A percentile compares a stretch with the other conserved stretches of the same genome.
Conservation (phyloP, 2,797 vertebrate genomes). For the Propithecus deckenii region DNA sequence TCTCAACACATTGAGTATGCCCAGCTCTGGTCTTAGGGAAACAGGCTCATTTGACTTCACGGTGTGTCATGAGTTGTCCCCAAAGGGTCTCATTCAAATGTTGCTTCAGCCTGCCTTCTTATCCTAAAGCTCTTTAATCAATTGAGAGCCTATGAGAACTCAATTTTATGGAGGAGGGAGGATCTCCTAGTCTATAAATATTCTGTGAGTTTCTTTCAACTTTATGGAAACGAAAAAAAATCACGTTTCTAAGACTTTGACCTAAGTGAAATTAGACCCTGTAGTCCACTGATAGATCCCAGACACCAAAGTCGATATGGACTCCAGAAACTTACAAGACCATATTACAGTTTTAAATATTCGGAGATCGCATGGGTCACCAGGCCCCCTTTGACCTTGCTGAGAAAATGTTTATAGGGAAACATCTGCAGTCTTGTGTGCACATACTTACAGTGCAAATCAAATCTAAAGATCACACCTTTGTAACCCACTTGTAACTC, state of each 20-base stretch:
- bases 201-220: not conserved
- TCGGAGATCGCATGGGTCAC: not conserved
- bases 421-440: not conserved
- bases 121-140: not conserved
- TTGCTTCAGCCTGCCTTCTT: not conserved
- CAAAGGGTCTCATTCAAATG: not conserved
- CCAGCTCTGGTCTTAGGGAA: not conserved
- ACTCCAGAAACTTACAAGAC: not conserved
- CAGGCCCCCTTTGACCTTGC: not conserved
- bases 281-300: not conserved
- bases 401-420: not conserved
- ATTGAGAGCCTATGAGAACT: not conserved
- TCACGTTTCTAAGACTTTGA: not conserved
- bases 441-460: not conserved
- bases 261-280: not conserved
- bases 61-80: not conserved
- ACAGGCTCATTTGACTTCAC: not conserved
- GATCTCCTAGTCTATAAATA: not conserved
- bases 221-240: conserved; percentile 21
- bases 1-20: not conserved
- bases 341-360: not conserved
- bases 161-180: not conserved
- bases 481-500: not conserved
- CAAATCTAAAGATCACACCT: not conserved
- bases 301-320: not conserved